Percentiles rank a stretch among this genome's conserved stretches.
phyloP scores from a whole-genome alignment of 2,113 vertebrate genomes.

The Halcyon senegalensis region DNA sequence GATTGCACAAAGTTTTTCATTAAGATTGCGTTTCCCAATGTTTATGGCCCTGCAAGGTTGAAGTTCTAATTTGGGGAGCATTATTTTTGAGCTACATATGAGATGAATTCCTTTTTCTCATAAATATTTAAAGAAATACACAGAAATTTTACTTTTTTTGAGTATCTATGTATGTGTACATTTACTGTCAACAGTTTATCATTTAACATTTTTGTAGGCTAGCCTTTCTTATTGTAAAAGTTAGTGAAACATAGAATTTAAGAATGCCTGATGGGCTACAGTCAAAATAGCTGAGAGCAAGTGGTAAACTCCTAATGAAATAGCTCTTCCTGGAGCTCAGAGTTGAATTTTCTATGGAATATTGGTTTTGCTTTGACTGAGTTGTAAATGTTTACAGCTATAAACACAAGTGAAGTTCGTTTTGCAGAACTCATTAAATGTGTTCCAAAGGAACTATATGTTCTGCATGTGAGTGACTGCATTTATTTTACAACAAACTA shows the following conservation, averaged over 20 bases:
- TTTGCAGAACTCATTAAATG: neutral
- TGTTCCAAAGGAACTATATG: neutral
- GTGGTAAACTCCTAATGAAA: conserved; percentile 7
- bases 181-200: neutral
- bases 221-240: neutral
- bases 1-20: neutral
- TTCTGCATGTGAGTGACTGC: neutral
- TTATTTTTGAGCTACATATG: neutral
- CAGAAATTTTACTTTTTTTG: neutral
- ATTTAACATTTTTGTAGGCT: neutral
- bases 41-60: neutral
- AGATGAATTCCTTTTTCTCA: neutral
- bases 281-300: neutral
- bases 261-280: neutral
- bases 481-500: neutral
- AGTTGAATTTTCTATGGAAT: neutral
- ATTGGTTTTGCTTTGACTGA: conserved; percentile 20
- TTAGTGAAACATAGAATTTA: neutral
- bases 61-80: neutral
- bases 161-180: neutral
- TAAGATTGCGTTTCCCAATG: neutral
- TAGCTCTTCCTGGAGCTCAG: neutral
- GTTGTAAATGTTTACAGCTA: neutral
- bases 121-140: neutral
- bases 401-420: neutral